Base-by-base conservation (phyloP, 2,888 invertebrate species). In the Cheilosia vernalis region DNA sequence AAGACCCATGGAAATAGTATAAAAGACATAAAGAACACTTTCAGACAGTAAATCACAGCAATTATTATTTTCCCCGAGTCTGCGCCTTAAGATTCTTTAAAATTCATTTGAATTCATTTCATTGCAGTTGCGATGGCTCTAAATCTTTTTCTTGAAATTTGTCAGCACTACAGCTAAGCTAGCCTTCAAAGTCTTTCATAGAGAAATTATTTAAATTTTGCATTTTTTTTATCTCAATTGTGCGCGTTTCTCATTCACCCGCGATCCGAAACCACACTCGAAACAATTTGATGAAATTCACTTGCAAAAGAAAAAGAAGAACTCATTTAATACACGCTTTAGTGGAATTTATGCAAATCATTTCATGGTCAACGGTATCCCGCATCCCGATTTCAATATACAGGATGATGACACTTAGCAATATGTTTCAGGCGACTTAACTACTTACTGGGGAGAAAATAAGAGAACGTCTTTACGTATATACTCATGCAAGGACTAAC, bases 301-400 rank as follows among this genome's bases (percentile, higher is more conserved):
- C 1, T 37, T 13, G 13, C 13, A 9, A 15, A 1, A 19, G 15
- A 37, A 64, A 64, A 51, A 66, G 24, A 53, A 42, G 17, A 53
- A 24, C 2, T 9, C 40, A 56, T 44, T 56, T 56, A 67, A 56
- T 55, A 30, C 37, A 33, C 30, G 44, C 64, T 74, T 58, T 51
- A 58, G 58, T 42, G 51, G 58, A 51, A 51, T 58, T 66, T 66
- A 76, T 76, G 76, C 30, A 66, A 76, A 76, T 76, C 30, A 60
- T 58, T 60, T 58, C 40, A 66, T 66, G 76, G 76, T 76, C 76
- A 76, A 49, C 13, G 58, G 30, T 51, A 49, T 58, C n/a, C 58
- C 21, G 56, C 51, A 42, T 66, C 19, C 58, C 21, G 56, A 74
- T 64, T 74, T 74, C 55, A 64, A 64, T 74, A 64, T 53, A 33